phyloP scores from a whole-genome alignment of 1,140 invertebrate genomes.

The Microvelia longipes region DNA sequence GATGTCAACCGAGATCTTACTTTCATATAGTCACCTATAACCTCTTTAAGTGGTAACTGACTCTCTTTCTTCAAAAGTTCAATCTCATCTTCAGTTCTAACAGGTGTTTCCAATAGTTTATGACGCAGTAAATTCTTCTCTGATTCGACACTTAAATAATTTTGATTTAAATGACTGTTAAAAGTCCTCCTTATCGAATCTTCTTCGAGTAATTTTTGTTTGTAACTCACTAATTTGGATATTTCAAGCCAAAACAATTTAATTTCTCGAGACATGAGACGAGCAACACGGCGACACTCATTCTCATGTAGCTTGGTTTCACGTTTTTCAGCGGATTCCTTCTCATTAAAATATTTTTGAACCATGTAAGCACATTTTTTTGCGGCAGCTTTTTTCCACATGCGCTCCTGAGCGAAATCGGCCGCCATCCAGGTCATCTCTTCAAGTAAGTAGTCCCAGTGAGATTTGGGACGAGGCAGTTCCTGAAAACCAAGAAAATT shows the following conservation, averaged over 20 bases:
- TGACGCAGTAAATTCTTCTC: too few relatives aligned
- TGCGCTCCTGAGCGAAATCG: conserved; percentile 92
- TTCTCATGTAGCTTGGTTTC: conserved; percentile 84
- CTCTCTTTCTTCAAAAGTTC: background rate
- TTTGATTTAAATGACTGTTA: conserved; percentile 89
- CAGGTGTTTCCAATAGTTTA: too few relatives aligned
- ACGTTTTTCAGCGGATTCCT: conserved; percentile 68
- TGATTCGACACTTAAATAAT: conserved; percentile 93
- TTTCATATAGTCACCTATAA: background rate
- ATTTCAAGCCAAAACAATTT: conserved; percentile 92
- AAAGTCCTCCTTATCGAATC: conserved; percentile 82
- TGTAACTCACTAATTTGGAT: background rate
- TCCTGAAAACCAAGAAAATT: too few relatives aligned
- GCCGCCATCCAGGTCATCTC: conserved; percentile 97
- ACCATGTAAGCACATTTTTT: conserved; percentile 86
- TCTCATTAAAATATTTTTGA: conserved; percentile 90
- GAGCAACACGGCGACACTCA: conserved; percentile 70
- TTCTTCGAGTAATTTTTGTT: conserved; percentile 44
- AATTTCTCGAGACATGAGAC: conserved; percentile 81
- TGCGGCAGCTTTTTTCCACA: conserved; percentile 90
- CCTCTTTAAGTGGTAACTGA: background rate
- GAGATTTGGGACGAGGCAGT: conserved; percentile 71
- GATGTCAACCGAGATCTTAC: background rate
- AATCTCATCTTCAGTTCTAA: too few relatives aligned
- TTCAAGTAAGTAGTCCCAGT: conserved; percentile 97